Percentiles rank a stretch among this genome's conserved stretches.
phyloP scores from a whole-genome alignment of 2,797 vertebrate species.

The Sebastes hubbsi region DNA sequence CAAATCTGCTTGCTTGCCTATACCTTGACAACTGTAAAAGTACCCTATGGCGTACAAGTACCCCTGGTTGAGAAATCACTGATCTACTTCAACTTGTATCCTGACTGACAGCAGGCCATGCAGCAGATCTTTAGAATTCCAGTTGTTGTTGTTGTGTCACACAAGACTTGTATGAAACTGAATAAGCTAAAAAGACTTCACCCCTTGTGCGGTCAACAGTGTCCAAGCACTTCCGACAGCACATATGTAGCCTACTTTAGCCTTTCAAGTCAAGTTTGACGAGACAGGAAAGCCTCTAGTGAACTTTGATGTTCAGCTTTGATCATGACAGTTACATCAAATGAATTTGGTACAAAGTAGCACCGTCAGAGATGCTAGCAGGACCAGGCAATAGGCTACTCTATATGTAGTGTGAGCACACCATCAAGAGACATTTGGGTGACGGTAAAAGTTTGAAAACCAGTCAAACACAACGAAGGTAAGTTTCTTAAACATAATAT shows the following conservation, averaged over 20 bases:
- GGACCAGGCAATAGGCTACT: not conserved
- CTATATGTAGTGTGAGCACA: not conserved
- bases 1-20: too few relatives aligned
- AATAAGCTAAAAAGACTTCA: not conserved
- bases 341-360: constrained; percentile 7
- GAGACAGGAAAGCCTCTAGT: constrained; percentile 6
- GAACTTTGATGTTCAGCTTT: constrained; percentile 48
- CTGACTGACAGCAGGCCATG: not conserved
- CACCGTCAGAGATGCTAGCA: not conserved
- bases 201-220: not conserved
- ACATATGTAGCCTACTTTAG: not conserved
- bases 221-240: not conserved
- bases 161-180: constrained; percentile 1
- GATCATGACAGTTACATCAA: constrained; percentile 28
- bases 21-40: not conserved
- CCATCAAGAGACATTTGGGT: not conserved
- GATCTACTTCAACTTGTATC: not conserved
- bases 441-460: not conserved
- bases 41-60: not conserved
- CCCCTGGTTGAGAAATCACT: not conserved
- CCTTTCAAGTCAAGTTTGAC: constrained; percentile 39
- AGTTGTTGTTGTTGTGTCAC: not conserved
- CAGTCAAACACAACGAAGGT: not conserved
- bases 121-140: not conserved
- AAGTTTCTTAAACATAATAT: not conserved